Conservation (phyloP, 2,888 invertebrate species). For the Tenthredo mesomela region DNA sequence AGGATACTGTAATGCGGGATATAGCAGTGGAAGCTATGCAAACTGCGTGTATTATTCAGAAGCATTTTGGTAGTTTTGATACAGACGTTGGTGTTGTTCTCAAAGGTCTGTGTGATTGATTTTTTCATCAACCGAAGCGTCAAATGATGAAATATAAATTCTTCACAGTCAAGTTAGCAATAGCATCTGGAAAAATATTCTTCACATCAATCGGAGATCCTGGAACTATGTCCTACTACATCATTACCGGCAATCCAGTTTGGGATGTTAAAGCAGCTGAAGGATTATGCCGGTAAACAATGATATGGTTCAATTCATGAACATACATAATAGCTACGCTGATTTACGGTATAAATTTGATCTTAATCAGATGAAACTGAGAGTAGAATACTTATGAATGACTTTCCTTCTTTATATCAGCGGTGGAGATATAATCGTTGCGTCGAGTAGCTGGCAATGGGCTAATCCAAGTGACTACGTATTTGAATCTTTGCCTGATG, state of each 20-base stretch:
- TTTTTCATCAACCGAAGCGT: background rate
- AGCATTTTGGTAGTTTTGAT: slow-evolving; percentile 82
- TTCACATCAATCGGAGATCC: slow-evolving; percentile 82
- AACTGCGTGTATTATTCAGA: slow-evolving; percentile 84
- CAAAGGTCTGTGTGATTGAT: slow-evolving; percentile 77
- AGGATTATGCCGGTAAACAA: slow-evolving; percentile 68
- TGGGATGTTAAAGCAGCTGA: slow-evolving; percentile 80
- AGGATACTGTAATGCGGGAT: slow-evolving; percentile 80
- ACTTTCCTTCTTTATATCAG: slow-evolving; percentile 64
- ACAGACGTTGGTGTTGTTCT: slow-evolving; percentile 83
- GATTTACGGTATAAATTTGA: slow-evolving; percentile 61
- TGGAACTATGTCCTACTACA: slow-evolving; percentile 79
- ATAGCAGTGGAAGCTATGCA: slow-evolving; percentile 84
- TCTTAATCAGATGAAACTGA: slow-evolving; percentile 56
- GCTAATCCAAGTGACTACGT: slow-evolving; percentile 82
- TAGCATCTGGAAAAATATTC: slow-evolving; percentile 81
- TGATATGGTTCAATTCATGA: background rate
- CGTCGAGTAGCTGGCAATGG: slow-evolving; percentile 82
- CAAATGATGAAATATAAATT: background rate
- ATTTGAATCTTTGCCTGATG: slow-evolving; percentile 80
- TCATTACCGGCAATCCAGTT: slow-evolving; percentile 83
- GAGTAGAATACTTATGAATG: slow-evolving; percentile 76
- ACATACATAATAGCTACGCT: background rate
- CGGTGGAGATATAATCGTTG: slow-evolving; percentile 83
- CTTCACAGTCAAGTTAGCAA: slow-evolving; percentile 82